Base-by-base conservation (phyloP, 2,888 invertebrate genomes). In the Cacoxenus indagator region DNA sequence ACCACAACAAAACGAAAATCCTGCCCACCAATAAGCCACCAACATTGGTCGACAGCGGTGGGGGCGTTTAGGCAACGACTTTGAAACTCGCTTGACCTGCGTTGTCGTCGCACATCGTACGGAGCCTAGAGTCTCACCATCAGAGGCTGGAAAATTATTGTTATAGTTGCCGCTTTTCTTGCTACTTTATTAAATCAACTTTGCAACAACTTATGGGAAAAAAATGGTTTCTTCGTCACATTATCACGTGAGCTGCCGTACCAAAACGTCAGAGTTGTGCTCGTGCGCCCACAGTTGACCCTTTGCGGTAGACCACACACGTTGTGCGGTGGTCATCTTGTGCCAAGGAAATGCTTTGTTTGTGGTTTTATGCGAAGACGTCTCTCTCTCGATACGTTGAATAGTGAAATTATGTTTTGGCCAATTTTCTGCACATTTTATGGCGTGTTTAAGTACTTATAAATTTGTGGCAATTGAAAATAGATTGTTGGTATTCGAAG, bases 121-220 rank as follows among this genome's bases (percentile, higher is more conserved):
- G 19, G 61, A 24, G 24, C 22, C 6, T 27, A 6, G n/a, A 43
- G 51, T 51, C 22, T 19, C 51, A 51, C 22, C 19, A 51, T 51
- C 51, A 51, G 78, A 81, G 75, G 81, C 78, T 64, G 71, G 72
- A 79, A 80, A 84, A 72, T 81, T 84, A 82, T 82, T 78, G 84
- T 79, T 82, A 84, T 82, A 73, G 82, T 80, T 78, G 79, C 67
- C 76, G 70, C 68, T 67, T 77, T 73, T 76, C 72, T 68, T 72
- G 83, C 84, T 82, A 79, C 84, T 82, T 84, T 81, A 82, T 84
- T 83, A 84, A 82, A 79, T 83, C 82, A 81, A 82, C 78, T 59
- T 68, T 65, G 75, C 31, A 57, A 22, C 19, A 57, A 62, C 54
- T 55, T 65, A 31, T 62, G 69, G 57, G 64, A 69, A 67, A n/a